Evolutionary conservation across 2,888 invertebrate genomes (phyloP).

Genomic region (Himalopsyche tibetana): DNA sequence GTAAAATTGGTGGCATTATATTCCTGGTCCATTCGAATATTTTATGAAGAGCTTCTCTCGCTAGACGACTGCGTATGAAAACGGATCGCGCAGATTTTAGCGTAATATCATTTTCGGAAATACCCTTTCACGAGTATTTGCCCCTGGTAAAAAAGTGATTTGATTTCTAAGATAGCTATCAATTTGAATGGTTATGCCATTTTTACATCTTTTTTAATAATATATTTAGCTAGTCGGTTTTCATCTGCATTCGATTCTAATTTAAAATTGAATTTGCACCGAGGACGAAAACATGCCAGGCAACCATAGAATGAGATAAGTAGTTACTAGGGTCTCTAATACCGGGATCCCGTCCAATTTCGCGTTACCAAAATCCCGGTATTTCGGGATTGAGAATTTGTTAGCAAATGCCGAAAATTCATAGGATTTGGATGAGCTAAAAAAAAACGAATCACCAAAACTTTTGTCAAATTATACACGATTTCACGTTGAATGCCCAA

Average conservation of each 20-base stretch:
- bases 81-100: not conserved
- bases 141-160: not conserved
- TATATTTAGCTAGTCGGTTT: not conserved
- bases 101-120: conserved; percentile 31
- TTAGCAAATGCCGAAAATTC: too few species aligned
- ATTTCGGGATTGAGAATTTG: too few species aligned
- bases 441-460: too few species aligned
- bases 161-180: not conserved
- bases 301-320: too few species aligned
- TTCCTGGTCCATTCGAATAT: conserved; percentile 52
- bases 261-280: too few species aligned
- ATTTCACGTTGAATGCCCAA: too few species aligned
- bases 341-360: too few species aligned
- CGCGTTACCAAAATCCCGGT: too few species aligned
- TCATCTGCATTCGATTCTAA: not conserved
- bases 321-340: too few species aligned
- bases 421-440: too few species aligned
- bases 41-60: conserved; percentile 44
- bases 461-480: too few species aligned
- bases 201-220: conserved; percentile 2
- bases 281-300: too few species aligned
- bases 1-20: conserved; percentile 57
- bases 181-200: not conserved
- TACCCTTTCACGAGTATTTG: not conserved
- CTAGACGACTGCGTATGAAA: conserved; percentile 31